Percentiles rank a stretch among this genome's conserved stretches.
Evolutionary conservation across 2,797 vertebrate species (phyloP).

Genomic region (Anas georgica): DNA sequence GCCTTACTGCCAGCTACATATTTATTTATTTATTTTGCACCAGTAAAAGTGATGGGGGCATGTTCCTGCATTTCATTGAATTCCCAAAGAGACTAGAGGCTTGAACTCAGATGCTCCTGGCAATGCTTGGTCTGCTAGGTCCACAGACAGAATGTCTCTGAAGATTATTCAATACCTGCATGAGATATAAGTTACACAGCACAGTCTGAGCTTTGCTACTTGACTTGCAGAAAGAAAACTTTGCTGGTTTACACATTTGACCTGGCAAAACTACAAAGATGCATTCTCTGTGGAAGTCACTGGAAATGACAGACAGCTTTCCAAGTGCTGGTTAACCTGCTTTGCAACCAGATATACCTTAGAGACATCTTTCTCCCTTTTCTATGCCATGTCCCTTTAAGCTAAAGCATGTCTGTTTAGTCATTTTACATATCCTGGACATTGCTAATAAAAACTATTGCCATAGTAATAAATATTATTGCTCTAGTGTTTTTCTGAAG

Average conservation of each 20-base stretch:
- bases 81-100: neutral
- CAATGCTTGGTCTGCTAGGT: neutral
- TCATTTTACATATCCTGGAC: neutral
- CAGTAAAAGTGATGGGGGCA: neutral
- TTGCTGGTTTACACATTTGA: neutral
- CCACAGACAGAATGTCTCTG: neutral
- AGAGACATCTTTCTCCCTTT: neutral
- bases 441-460: neutral
- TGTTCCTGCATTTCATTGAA: neutral
- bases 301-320: neutral
- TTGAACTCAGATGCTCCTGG: neutral
- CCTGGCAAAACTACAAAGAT: neutral
- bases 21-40: neutral
- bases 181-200: neutral
- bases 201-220: neutral
- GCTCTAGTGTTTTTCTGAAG: neutral
- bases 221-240: neutral
- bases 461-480: neutral
- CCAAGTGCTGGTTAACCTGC: neutral
- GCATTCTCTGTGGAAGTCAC: neutral
- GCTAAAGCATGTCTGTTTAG: neutral
- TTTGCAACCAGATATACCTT: neutral
- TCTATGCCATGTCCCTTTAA: neutral
- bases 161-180: neutral
- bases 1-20: neutral